phyloP scores from a whole-genome alignment of 2,797 vertebrate genomes.

The Rachycentron canadum region DNA sequence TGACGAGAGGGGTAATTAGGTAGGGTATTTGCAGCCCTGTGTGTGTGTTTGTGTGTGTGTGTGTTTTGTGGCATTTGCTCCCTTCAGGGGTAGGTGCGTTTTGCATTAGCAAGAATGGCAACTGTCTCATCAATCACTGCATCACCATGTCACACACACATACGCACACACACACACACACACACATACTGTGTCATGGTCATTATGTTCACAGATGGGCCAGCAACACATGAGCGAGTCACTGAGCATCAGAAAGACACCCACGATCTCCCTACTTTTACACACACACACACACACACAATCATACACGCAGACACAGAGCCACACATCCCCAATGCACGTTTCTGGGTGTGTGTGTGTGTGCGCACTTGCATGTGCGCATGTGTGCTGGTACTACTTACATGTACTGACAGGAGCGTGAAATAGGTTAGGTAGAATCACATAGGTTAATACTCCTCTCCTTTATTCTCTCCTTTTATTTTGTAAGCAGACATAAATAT shows the following conservation, averaged over 20 bases:
- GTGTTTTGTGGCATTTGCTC: constrained; percentile 78
- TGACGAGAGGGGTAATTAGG: constrained; percentile 72
- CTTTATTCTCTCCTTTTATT: constrained; percentile 51
- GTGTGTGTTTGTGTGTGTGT: constrained; percentile 36
- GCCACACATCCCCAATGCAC: not conserved
- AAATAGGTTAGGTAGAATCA: constrained; percentile 85
- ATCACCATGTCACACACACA: constrained; percentile 75
- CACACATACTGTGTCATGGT: constrained; percentile 72
- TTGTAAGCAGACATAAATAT: constrained; percentile 33
- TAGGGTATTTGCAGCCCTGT: constrained; percentile 59
- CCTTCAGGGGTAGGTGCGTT: constrained; percentile 78
- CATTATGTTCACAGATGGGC: constrained; percentile 90
- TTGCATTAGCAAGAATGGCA: constrained; percentile 89
- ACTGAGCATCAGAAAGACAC: constrained; percentile 78
- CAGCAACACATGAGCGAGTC: constrained; percentile 88
- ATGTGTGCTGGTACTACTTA: constrained; percentile 62
- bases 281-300: constrained; percentile 56
- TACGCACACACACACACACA: constrained; percentile 31
- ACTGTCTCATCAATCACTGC: constrained; percentile 91
- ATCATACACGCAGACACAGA: not conserved
- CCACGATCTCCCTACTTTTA: constrained; percentile 61
- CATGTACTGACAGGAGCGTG: constrained; percentile 75
- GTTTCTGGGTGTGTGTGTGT: constrained; percentile 13
- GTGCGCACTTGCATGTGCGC: not conserved
- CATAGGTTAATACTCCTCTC: constrained; percentile 61